phyloP scores from a whole-genome alignment of 2,113 vertebrate species.

The Polypterus senegalus region DNA sequence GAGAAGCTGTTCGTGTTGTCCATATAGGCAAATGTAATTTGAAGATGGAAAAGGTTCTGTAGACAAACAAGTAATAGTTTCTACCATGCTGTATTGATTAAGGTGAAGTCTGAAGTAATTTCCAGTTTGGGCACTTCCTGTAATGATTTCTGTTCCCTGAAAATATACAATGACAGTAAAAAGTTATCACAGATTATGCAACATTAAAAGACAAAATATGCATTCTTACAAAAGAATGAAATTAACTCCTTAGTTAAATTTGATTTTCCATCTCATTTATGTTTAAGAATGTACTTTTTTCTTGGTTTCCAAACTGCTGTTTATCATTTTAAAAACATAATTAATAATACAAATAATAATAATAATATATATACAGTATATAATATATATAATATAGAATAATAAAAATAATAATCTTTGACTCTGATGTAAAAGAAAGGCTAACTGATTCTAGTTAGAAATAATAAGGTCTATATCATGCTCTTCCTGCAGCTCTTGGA shows the following conservation, averaged over 20 bases:
- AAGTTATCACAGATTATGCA: not conserved
- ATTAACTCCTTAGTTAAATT: not conserved
- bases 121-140: constrained; percentile 48
- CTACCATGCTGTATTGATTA: constrained; percentile 50
- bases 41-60: constrained; percentile 56
- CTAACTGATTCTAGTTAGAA: too few species aligned
- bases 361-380: too few species aligned
- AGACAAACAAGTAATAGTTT: constrained; percentile 74
- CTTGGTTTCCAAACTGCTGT: too few species aligned
- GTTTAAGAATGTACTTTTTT: not conserved
- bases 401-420: too few species aligned
- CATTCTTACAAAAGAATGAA: not conserved
- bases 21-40: constrained; percentile 70
- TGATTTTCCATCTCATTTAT: not conserved
- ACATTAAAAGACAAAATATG: not conserved
- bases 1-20: constrained; percentile 73
- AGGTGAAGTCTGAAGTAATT: constrained; percentile 74
- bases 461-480: too few species aligned
- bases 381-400: too few species aligned
- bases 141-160: constrained; percentile 59
- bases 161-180: constrained; percentile 14
- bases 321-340: too few species aligned
- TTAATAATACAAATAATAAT: too few species aligned
- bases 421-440: too few species aligned
- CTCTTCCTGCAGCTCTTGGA: too few species aligned